Evolutionary conservation across 2,113 vertebrate species (phyloP).

Genomic region (Sylvia atricapilla): DNA sequence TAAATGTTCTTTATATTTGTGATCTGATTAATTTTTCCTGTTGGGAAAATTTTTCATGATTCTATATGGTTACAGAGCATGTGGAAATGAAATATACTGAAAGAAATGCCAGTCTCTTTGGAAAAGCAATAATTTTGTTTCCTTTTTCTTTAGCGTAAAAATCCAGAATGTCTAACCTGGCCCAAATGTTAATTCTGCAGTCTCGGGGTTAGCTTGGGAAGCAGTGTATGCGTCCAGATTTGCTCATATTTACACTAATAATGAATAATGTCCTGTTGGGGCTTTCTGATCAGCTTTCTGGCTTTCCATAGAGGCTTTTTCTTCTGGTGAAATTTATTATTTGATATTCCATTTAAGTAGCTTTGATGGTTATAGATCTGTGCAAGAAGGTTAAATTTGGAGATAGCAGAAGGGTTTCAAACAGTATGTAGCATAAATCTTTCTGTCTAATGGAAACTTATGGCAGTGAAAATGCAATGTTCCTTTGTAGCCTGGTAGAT

Average conservation of each 20-base stretch:
- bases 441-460: background rate
- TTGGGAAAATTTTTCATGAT: background rate
- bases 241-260: background rate
- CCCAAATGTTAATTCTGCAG: background rate
- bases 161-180: background rate
- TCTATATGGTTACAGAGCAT: background rate
- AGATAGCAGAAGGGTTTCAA: background rate
- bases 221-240: background rate
- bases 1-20: background rate
- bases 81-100: background rate
- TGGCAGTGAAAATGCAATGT: background rate
- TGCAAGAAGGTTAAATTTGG: background rate
- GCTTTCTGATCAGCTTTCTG: background rate
- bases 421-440: background rate
- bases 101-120: background rate
- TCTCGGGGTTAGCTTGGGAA: rapidly evolving
- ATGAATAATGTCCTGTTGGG: background rate
- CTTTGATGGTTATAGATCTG: background rate
- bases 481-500: background rate
- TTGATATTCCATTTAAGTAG: background rate
- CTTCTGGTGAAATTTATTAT: background rate
- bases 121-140: background rate
- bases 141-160: background rate
- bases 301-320: background rate
- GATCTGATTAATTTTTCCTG: background rate